Percentiles rank a stretch among this genome's conserved stretches.
These are phyloP conservation scores for Chrysomela aeneicollis DNA, from an alignment of 2,888 invertebrate species.

Conservation along the genomic window DNA sequence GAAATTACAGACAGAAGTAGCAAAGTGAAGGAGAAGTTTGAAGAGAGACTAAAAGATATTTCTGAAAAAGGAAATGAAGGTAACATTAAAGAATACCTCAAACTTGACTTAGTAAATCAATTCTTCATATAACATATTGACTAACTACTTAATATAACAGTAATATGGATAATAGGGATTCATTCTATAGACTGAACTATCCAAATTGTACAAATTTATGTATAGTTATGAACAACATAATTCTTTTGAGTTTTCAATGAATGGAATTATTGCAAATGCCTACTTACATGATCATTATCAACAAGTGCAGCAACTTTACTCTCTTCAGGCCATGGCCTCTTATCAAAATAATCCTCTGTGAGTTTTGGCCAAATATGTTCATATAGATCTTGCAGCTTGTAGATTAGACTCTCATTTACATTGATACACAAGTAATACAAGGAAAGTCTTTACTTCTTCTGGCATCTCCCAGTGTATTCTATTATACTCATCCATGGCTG, in stretches of 20 bases:
- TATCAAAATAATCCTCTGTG: constrained; percentile 95
- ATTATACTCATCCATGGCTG: constrained; percentile 80
- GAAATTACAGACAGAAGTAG: constrained; percentile 45
- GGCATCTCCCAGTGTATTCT: constrained; percentile 74
- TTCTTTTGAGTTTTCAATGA: no score
- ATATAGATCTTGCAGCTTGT: constrained; percentile 93
- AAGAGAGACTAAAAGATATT: constrained; percentile 43
- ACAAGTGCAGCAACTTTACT: constrained; percentile 80
- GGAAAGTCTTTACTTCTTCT: constrained; percentile 86
- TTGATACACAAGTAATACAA: constrained; percentile 87
- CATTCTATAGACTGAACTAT: no score
- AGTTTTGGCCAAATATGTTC: constrained; percentile 95
- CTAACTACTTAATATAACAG: no score
- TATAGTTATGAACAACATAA: no score
- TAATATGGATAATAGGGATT: no score
- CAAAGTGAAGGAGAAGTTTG: constrained; percentile 52
- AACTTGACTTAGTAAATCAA: neutral
- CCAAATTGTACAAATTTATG: no score
- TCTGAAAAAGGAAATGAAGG: constrained; percentile 54
- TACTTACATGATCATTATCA: constrained; percentile 74
- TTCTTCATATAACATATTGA: no score
- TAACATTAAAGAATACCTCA: constrained; percentile 37
- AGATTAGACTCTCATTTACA: constrained; percentile 87
- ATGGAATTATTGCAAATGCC: no score
- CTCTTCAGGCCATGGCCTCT: constrained; percentile 94